phyloP scores from a whole-genome alignment of 2,113 vertebrate genomes.

The Cyphomyrus plagiostoma region DNA sequence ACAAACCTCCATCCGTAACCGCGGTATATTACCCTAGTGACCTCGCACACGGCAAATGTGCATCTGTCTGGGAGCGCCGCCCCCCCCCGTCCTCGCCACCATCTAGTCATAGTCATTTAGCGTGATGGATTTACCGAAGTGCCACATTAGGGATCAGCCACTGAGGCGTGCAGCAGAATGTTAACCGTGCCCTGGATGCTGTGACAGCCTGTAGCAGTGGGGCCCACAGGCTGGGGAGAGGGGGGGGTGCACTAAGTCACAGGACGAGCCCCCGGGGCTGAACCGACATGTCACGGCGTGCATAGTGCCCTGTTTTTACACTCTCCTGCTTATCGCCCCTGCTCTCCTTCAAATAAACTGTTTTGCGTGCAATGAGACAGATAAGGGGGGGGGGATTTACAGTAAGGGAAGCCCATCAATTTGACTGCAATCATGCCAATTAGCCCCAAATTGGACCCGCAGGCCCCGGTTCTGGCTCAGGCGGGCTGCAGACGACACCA shows the following conservation, averaged over 20 bases:
- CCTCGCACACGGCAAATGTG: not conserved
- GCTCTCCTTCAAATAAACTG: not conserved
- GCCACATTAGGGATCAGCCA: not conserved
- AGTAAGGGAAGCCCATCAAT: slow-evolving; percentile 10
- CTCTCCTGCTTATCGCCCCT: not conserved
- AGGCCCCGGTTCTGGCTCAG: slow-evolving; percentile 12
- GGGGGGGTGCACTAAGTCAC: not conserved
- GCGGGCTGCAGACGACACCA: not conserved
- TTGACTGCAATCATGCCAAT: slow-evolving; percentile 10
- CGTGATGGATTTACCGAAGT: not conserved
- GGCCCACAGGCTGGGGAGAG: too few species aligned
- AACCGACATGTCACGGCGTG: not conserved
- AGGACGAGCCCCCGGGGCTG: not conserved
- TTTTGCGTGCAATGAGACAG: not conserved
- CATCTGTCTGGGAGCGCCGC: not conserved
- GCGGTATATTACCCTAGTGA: slow-evolving; percentile 4
- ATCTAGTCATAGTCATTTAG: not conserved
- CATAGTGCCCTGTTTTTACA: not conserved
- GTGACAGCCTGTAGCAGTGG: not conserved
- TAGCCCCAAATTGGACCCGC: slow-evolving; percentile 26
- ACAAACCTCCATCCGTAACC: slow-evolving; percentile 1
- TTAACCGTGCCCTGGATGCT: not conserved
- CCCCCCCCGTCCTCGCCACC: not conserved
- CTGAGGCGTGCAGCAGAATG: not conserved
- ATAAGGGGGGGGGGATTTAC: too few species aligned